Conservation (phyloP, 2,888 invertebrate species). For the Dorcus parallelipipedus region DNA sequence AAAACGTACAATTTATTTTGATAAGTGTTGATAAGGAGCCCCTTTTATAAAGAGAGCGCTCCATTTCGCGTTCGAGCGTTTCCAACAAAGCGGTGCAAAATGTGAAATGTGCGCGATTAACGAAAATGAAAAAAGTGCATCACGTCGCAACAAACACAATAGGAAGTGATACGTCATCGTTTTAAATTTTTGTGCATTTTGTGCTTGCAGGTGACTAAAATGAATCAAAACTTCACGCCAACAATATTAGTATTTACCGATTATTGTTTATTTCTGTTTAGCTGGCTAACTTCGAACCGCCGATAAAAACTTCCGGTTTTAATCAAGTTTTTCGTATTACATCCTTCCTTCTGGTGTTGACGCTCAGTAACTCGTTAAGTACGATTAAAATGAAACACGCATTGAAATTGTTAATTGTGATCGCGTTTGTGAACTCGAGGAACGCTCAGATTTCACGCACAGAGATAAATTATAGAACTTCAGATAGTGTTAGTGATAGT, state of each 20-base stretch:
- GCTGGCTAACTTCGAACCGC: no score
- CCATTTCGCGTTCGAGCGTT: background rate
- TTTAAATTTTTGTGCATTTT: background rate
- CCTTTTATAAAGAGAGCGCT: background rate
- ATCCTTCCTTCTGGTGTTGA: conserved; percentile 17
- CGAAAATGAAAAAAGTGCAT: conserved; percentile 7
- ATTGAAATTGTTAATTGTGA: no score
- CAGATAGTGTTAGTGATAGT: no score
- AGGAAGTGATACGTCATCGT: conserved; percentile 6
- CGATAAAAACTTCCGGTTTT: conserved; percentile 27
- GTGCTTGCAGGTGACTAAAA: no score
- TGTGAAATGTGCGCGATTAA: background rate
- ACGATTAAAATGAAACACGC: no score
- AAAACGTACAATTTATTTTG: background rate
- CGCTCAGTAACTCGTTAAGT: background rate
- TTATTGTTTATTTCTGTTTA: no score
- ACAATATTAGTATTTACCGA: no score
- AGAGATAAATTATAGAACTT: no score
- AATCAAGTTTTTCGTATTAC: conserved; percentile 23
- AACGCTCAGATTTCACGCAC: no score
- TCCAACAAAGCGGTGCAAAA: background rate
- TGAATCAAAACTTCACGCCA: no score
- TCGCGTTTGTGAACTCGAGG: no score
- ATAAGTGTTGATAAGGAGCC: background rate
- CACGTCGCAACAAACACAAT: conserved; percentile 1